These are phyloP conservation scores for Oligia latruncula DNA, from an alignment of 2,888 invertebrate genomes.

Conservation along the genomic window DNA sequence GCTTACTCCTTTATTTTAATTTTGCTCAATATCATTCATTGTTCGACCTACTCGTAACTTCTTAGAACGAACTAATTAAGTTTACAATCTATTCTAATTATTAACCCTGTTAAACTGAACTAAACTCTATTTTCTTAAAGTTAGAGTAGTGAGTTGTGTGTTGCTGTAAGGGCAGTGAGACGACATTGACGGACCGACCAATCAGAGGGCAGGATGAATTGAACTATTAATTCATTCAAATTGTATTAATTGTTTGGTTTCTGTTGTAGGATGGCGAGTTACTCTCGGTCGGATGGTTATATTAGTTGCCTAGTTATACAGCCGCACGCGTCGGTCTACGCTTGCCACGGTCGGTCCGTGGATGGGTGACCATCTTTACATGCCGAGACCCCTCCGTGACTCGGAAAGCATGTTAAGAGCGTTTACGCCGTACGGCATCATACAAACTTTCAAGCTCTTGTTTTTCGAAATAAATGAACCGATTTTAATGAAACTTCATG, in stretches of 20 bases:
- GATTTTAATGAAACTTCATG: too few species aligned
- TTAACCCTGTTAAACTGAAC: neutral
- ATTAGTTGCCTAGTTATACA: neutral
- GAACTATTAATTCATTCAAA: slow-evolving; percentile 74
- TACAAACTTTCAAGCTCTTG: too few species aligned
- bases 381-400: too few species aligned
- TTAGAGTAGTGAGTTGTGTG: slow-evolving; percentile 38
- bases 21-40: slow-evolving; percentile 52
- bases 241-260: slow-evolving; percentile 72
- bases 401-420: too few species aligned
- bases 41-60: slow-evolving; percentile 42
- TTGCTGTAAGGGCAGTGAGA: slow-evolving; percentile 39
- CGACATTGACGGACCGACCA: slow-evolving; percentile 74
- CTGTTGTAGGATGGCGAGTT: slow-evolving; percentile 25
- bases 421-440: too few species aligned
- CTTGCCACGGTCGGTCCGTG: neutral
- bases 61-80: slow-evolving; percentile 62
- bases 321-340: neutral
- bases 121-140: neutral
- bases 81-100: slow-evolving; percentile 61
- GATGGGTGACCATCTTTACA: neutral
- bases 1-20: slow-evolving; percentile 21
- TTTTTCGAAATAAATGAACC: too few species aligned
- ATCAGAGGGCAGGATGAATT: slow-evolving; percentile 74
- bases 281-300: neutral